phyloP scores from a whole-genome alignment of 2,113 vertebrate species.

The Gracilinanus agilis region DNA sequence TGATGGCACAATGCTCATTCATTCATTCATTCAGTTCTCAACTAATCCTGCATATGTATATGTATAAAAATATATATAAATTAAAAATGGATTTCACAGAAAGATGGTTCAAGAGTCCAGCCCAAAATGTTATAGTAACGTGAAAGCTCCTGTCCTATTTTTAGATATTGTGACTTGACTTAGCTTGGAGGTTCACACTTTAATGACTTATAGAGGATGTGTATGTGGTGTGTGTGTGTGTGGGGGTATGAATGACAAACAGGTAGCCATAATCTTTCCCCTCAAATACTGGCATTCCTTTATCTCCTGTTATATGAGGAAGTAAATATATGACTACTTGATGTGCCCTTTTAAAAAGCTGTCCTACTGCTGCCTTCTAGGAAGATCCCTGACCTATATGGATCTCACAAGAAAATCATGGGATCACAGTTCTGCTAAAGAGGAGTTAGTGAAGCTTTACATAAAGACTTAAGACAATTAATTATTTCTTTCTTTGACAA shows the following conservation, averaged over 20 bases:
- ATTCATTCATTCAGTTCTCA: conserved; percentile 18
- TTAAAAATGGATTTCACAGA: neutral
- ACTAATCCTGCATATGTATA: neutral
- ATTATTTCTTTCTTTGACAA: conserved; percentile 20
- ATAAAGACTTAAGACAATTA: neutral
- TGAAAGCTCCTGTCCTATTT: neutral
- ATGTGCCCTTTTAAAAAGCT: neutral
- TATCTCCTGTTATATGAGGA: neutral
- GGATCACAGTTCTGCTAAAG: neutral
- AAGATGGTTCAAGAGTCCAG: neutral
- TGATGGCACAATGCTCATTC: neutral
- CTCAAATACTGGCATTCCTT: neutral
- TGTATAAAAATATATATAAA: neutral
- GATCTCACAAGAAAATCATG: neutral
- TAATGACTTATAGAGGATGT: neutral
- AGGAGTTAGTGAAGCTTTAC: neutral
- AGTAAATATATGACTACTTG: neutral
- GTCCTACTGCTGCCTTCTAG: neutral
- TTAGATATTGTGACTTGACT: neutral
- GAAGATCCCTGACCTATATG: neutral
- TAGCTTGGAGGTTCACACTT: neutral
- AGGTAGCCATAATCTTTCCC: neutral
- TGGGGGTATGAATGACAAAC: neutral
- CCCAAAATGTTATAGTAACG: neutral
- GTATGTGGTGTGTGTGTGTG: too few species aligned